These are phyloP conservation scores for Ia io DNA, from an alignment of 2,113 vertebrate genomes.

Conservation along the genomic window DNA sequence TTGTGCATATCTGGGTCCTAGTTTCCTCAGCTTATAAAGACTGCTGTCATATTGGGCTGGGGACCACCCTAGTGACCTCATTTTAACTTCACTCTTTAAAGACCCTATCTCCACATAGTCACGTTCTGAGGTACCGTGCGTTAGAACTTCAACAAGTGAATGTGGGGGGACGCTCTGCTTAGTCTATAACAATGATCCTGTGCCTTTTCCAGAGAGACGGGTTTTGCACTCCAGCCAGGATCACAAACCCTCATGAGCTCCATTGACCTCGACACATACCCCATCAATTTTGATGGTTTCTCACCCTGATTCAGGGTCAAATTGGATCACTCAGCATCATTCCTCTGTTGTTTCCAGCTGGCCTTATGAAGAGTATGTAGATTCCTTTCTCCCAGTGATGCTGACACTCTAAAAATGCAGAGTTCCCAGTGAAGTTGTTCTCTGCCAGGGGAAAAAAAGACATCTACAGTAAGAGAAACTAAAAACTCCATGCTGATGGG, in stretches of 20 bases:
- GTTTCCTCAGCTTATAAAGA: neutral
- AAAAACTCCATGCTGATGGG: neutral
- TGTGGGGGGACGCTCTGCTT: neutral
- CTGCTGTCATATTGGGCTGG: neutral
- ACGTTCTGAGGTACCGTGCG: neutral
- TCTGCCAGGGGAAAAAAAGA: neutral
- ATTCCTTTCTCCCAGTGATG: neutral
- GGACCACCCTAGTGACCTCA: neutral
- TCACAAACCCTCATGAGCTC: neutral
- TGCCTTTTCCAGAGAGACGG: neutral
- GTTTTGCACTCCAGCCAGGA: neutral
- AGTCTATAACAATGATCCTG: accelerated
- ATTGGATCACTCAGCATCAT: neutral
- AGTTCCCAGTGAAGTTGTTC: neutral
- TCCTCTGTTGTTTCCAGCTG: neutral
- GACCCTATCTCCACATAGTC: neutral
- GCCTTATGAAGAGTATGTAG: accelerated
- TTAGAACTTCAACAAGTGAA: neutral
- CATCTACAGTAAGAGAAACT: neutral
- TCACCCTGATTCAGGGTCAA: neutral
- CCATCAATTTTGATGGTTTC: neutral
- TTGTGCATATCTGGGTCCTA: neutral
- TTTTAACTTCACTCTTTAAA: neutral
- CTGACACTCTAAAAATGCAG: neutral
- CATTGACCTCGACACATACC: neutral